Evolutionary conservation across 2,797 vertebrate species (phyloP).

Genomic region (Bufotes viridis): DNA sequence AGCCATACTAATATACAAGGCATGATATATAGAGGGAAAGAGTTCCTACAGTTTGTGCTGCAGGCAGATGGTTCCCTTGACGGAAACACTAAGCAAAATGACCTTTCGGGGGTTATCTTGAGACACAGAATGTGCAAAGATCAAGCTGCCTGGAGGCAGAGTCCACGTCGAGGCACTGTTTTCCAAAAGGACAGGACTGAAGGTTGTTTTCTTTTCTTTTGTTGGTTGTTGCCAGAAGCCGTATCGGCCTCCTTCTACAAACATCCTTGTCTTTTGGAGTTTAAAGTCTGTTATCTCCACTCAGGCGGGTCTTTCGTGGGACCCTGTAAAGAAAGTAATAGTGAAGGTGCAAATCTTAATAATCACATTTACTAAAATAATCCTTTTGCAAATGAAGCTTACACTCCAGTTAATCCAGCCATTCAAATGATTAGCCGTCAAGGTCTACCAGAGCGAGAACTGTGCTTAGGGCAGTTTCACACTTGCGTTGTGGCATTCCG

Average conservation of each 20-base stretch:
- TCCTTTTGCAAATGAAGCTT: too few species aligned
- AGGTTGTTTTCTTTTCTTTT: background rate
- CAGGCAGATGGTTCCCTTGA: slow-evolving; percentile 42
- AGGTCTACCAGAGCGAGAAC: too few species aligned
- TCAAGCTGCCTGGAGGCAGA: slow-evolving; percentile 5
- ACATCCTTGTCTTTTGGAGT: slow-evolving; percentile 42
- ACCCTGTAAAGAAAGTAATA: slow-evolving; percentile 74
- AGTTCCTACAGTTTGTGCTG: slow-evolving; percentile 43
- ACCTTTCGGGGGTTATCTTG: background rate
- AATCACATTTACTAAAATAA: background rate
- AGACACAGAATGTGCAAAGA: slow-evolving; percentile 33
- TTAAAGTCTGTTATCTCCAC: slow-evolving; percentile 93
- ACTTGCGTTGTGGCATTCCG: too few species aligned
- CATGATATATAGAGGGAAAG: slow-evolving; percentile 24
- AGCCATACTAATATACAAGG: slow-evolving; percentile 51
- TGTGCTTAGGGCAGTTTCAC: too few species aligned
- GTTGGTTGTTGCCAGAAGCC: background rate
- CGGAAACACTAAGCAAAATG: slow-evolving; percentile 2
- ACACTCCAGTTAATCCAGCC: too few species aligned
- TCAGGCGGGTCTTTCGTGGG: slow-evolving; percentile 88
- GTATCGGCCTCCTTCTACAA: background rate
- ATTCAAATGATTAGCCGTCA: too few species aligned
- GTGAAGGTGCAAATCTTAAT: background rate
- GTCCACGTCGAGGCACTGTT: slow-evolving; percentile 19
- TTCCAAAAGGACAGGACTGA: background rate